These are phyloP conservation scores for Papilio elwesi DNA, from an alignment of 2,888 invertebrate species.

Conservation along the genomic window DNA sequence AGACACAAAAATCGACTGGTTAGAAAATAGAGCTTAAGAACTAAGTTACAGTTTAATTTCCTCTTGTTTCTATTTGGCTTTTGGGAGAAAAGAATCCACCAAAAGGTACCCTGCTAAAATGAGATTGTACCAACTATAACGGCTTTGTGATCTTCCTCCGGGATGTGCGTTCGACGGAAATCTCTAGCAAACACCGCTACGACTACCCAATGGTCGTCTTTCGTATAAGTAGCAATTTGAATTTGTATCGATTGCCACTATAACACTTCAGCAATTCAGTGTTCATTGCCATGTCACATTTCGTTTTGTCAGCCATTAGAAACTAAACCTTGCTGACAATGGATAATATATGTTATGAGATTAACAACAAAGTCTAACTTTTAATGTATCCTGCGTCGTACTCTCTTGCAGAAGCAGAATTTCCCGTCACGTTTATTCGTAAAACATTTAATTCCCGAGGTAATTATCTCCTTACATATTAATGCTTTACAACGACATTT, in stretches of 20 bases:
- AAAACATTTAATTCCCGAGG: constrained; percentile 47
- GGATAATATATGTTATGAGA: constrained; percentile 41
- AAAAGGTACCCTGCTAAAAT: too few species aligned
- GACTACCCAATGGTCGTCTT: too few species aligned
- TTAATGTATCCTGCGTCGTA: constrained; percentile 35
- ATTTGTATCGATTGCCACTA: constrained; percentile 15
- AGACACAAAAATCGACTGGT: neutral
- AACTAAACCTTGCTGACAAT: constrained; percentile 12
- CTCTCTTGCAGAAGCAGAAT: constrained; percentile 41
- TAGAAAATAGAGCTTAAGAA: neutral
- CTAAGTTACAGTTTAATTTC: too few species aligned
- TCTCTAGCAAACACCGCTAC: too few species aligned
- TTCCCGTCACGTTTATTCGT: constrained; percentile 46
- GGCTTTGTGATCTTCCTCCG: too few species aligned
- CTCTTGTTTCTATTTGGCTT: too few species aligned
- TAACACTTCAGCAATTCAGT: constrained; percentile 36
- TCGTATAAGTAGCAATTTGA: neutral
- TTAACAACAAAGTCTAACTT: constrained; percentile 42
- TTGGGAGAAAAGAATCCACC: too few species aligned
- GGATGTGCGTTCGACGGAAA: too few species aligned
- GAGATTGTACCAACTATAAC: too few species aligned
- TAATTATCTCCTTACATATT: constrained; percentile 45
- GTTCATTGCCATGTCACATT: constrained; percentile 42
- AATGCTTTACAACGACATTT: constrained; percentile 34
- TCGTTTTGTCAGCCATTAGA: constrained; percentile 26